Evolutionary conservation across 1,140 invertebrate genomes (phyloP).

Genomic region (Drosophila setifemur): DNA sequence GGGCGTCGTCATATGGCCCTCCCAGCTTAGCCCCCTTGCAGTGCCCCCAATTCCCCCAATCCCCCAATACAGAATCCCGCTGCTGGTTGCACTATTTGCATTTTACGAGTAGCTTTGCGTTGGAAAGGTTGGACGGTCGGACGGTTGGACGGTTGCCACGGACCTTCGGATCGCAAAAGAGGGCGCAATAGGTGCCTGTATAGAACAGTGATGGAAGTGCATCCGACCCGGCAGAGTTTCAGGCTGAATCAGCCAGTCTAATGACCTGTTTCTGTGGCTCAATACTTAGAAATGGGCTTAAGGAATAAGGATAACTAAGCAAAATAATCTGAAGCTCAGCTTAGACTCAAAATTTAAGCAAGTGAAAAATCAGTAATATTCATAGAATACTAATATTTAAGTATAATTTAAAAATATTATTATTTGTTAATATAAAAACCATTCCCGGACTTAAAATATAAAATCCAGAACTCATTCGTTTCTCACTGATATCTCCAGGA

Average conservation of each 20-base stretch:
- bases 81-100: constrained; percentile 72
- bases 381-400: no score
- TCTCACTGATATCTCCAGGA: background rate
- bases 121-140: constrained; percentile 61
- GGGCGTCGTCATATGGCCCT: constrained; percentile 32
- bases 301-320: no score
- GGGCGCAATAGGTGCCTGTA: background rate
- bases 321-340: no score
- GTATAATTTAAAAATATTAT: background rate
- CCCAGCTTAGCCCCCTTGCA: background rate
- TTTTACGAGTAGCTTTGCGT: constrained; percentile 70
- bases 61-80: no score
- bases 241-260: no score
- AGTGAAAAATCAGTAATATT: no score
- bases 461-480: background rate
- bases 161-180: constrained; percentile 8
- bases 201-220: constrained; percentile 53
- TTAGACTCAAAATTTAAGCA: no score
- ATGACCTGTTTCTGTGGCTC: no score
- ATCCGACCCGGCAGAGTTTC: constrained; percentile 36
- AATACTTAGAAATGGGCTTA: no score
- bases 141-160: constrained; percentile 68
- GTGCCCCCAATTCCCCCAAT: background rate
- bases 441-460: no score
- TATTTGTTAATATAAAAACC: no score